A percentile compares a stretch with the other conserved stretches of the same genome.
Evolutionary conservation across 2,113 vertebrate species (phyloP).

Genomic region (Litocranius walleri): DNA sequence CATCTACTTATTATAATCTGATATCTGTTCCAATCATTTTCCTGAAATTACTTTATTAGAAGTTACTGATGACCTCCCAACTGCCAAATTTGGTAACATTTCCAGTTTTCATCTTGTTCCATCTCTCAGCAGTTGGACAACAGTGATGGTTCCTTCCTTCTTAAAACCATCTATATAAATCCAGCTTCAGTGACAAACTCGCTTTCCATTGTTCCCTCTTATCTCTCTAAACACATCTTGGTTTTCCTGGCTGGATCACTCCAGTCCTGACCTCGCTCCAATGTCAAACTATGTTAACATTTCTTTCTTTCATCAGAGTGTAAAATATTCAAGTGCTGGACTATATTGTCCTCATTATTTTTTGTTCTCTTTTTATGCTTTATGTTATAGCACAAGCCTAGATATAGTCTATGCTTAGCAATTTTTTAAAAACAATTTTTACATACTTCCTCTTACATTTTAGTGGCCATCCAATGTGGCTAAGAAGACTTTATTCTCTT

Average conservation of each 20-base stretch:
- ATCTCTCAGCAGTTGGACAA: background rate
- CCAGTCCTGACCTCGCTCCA: background rate
- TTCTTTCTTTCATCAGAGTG: background rate
- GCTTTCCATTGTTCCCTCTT: conserved; percentile 20
- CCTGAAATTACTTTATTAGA: conserved; percentile 41
- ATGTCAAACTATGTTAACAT: background rate
- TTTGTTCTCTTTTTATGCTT: background rate
- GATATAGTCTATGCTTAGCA: background rate
- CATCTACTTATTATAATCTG: background rate
- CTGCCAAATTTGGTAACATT: conserved; percentile 34
- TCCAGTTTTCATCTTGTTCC: background rate
- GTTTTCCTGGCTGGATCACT: background rate
- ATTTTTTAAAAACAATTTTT: background rate
- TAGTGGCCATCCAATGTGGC: background rate
- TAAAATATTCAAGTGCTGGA: background rate
- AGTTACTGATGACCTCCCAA: conserved; percentile 35
- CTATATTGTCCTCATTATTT: background rate
- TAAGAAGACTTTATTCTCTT: background rate
- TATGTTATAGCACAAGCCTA: background rate
- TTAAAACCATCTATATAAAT: conserved; percentile 17
- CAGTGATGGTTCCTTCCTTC: background rate
- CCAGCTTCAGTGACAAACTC: conserved; percentile 20
- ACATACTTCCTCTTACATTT: background rate
- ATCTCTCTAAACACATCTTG: background rate
- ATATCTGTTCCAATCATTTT: conserved; percentile 45